These are phyloP conservation scores for Ammospiza maritima DNA, from an alignment of 2,797 vertebrate genomes.

Conservation along the genomic window DNA sequence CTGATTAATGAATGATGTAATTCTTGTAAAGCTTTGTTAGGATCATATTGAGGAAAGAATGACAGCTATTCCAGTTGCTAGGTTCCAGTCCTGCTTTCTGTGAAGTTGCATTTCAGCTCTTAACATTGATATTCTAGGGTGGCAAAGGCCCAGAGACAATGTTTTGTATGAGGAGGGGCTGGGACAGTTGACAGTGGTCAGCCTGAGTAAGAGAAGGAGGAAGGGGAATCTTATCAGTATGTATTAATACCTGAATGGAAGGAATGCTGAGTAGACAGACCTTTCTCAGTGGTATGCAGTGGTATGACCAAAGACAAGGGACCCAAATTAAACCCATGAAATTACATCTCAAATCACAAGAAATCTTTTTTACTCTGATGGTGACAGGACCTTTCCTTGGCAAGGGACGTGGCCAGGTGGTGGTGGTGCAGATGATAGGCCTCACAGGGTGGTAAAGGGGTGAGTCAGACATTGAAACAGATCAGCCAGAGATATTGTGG, in stretches of 20 bases:
- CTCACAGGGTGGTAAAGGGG: too few species aligned
- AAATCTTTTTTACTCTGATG: background rate
- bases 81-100: background rate
- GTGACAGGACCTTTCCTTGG: background rate
- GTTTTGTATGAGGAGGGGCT: background rate
- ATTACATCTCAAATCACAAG: background rate
- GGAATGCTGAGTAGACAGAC: background rate
- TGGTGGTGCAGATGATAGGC: background rate
- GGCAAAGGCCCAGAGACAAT: background rate
- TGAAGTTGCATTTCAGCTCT: background rate
- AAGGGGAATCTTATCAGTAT: background rate
- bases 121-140: background rate
- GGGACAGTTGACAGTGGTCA: background rate
- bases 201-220: background rate
- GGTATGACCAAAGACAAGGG: background rate
- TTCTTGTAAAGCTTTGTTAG: background rate
- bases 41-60: background rate
- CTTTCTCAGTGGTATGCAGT: background rate
- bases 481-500: background rate
- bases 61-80: background rate
- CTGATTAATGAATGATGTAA: background rate
- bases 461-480: background rate
- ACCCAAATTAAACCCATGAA: background rate
- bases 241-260: background rate
- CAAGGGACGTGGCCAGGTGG: fast-evolving